A percentile compares a stretch with the other conserved stretches of the same genome.
Evolutionary conservation across 2,113 vertebrate species (phyloP).

Genomic region (Benthochromis sp.): DNA sequence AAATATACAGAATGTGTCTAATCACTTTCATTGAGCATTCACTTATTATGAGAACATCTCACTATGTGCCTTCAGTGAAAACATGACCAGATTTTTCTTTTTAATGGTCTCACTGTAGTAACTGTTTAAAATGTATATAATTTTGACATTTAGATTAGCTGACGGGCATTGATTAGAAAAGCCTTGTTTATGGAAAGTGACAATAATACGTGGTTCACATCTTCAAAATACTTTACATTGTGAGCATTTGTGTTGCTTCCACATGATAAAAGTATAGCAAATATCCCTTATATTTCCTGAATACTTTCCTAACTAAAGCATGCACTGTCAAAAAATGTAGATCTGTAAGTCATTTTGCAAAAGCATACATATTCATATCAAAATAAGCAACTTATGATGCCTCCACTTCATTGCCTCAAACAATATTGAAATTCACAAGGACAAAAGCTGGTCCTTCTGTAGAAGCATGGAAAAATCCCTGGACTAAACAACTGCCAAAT

Average conservation of each 20-base stretch:
- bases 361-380: not conserved
- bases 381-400: not conserved
- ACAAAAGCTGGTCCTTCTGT: not conserved
- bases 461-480: not conserved
- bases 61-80: not conserved
- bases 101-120: not conserved
- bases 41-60: not conserved
- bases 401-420: not conserved
- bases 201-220: not conserved
- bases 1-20: not conserved
- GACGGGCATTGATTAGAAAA: not conserved
- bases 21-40: not conserved
- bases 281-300: not conserved
- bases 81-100: not conserved
- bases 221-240: not conserved
- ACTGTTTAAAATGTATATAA: not conserved
- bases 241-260: not conserved
- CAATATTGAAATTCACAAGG: not conserved
- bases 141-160: not conserved
- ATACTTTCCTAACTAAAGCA: not conserved
- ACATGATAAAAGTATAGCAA: not conserved
- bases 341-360: not conserved
- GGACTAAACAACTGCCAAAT: not conserved
- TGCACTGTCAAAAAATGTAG: not conserved
- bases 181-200: not conserved